Evolutionary conservation across 1,140 invertebrate species (phyloP).

Genomic region (Mercenaria mercenaria): DNA sequence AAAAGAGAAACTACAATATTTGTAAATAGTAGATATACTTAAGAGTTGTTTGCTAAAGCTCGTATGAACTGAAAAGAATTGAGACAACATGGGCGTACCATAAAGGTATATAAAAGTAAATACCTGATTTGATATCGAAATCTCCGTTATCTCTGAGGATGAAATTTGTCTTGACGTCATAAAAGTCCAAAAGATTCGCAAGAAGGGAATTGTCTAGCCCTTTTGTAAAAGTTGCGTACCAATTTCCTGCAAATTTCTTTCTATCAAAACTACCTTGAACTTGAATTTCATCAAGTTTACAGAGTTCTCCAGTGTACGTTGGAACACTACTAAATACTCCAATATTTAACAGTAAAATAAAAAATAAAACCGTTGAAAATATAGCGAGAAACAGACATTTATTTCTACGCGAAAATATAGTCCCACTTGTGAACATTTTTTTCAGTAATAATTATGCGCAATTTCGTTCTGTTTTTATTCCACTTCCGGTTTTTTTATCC

Average conservation of each 20-base stretch:
- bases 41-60: too few species aligned
- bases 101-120: too few species aligned
- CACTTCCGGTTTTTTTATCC: too few species aligned
- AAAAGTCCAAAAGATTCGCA: constrained; percentile 34
- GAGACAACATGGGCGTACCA: too few species aligned
- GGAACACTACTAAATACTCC: constrained; percentile 8
- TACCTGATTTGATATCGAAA: constrained; percentile 54
- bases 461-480: too few species aligned
- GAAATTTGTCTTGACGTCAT: constrained; percentile 54
- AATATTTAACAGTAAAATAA: constrained; percentile 37
- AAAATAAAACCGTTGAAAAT: background rate
- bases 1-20: background rate
- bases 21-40: background rate
- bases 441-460: too few species aligned
- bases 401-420: constrained; percentile 43
- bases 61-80: too few species aligned
- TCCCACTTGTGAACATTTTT: too few species aligned
- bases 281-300: constrained; percentile 56
- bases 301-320: constrained; percentile 36
- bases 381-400: constrained; percentile 46
- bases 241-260: constrained; percentile 48
- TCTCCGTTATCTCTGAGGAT: constrained; percentile 10
- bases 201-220: constrained; percentile 36
- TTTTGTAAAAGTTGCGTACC: constrained; percentile 51
- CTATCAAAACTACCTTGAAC: constrained; percentile 57